Conservation (phyloP, 2,888 invertebrate genomes). For the Campopleginae sp. region DNA sequence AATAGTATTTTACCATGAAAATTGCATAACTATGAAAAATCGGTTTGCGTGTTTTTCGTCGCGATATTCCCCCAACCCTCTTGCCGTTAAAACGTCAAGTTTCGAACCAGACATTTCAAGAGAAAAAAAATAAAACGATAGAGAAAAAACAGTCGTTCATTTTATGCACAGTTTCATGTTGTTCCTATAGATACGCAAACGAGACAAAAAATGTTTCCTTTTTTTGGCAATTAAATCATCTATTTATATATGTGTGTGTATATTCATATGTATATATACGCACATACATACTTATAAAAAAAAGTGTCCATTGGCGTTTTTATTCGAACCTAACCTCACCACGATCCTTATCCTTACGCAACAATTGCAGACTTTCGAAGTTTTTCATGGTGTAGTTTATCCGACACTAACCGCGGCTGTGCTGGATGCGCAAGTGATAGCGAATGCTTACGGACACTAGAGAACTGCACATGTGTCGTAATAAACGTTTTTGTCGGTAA, state of each 20-base stretch:
- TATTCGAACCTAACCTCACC: conserved; percentile 3
- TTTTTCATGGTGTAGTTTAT: no score
- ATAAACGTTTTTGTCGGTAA: no score
- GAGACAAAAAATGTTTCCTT: conserved; percentile 73
- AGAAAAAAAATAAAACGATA: conserved; percentile 51
- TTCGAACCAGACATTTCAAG: conserved; percentile 54
- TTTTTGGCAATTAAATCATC: conserved; percentile 81
- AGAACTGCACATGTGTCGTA: no score
- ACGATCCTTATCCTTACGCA: conserved; percentile 5
- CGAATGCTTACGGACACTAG: no score
- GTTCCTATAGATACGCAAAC: conserved; percentile 81
- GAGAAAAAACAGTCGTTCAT: conserved; percentile 70
- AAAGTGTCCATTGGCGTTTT: conserved; percentile 23
- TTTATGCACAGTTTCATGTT: conserved; percentile 80
- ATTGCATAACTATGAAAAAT: conserved; percentile 40
- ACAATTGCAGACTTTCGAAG: no score
- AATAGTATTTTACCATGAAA: conserved; percentile 37
- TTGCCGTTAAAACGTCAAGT: conserved; percentile 33
- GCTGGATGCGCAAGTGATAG: no score
- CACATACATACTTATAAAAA: conserved; percentile 73
- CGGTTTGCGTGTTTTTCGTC: conserved; percentile 50
- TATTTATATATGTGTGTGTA: conserved; percentile 72
- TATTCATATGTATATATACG: conserved; percentile 67
- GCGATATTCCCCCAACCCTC: background rate
- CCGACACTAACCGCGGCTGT: no score